These are phyloP conservation scores for Pristiophorus japonicus DNA, from an alignment of 2,113 vertebrate species.

Conservation along the genomic window DNA sequence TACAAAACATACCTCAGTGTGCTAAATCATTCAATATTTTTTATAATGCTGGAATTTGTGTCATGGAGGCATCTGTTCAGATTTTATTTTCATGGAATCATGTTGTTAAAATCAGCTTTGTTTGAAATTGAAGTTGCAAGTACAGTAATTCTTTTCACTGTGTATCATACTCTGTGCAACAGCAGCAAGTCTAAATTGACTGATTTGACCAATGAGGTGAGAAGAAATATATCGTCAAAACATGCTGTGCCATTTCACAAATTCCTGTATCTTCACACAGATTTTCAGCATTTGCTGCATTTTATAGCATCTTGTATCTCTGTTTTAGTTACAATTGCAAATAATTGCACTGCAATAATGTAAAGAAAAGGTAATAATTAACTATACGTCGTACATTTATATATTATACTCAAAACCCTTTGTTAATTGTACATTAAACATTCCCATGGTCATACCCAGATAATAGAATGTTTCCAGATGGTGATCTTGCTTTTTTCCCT, in stretches of 20 bases:
- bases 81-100: conserved; percentile 10
- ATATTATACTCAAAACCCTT: not conserved
- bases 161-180: not conserved
- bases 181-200: conserved; percentile 18
- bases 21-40: not conserved
- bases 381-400: not conserved
- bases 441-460: not conserved
- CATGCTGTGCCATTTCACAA: not conserved
- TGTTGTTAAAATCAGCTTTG: conserved; percentile 30
- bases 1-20: not conserved
- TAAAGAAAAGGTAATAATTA: not conserved
- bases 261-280: not conserved
- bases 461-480: conserved; percentile 34
- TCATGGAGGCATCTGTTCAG: conserved; percentile 13
- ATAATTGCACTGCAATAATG: not conserved
- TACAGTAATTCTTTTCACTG: conserved; percentile 16
- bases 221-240: conserved; percentile 26
- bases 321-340: not conserved
- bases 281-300: not conserved
- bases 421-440: not conserved
- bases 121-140: conserved; percentile 30
- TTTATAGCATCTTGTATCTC: too few species aligned
- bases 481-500: conserved; percentile 1
- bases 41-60: conserved; percentile 1
- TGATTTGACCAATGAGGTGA: conserved; percentile 20